Percentiles rank a stretch among this genome's conserved stretches.
phyloP scores from a whole-genome alignment of 2,797 vertebrate species.

The Prionace glauca region DNA sequence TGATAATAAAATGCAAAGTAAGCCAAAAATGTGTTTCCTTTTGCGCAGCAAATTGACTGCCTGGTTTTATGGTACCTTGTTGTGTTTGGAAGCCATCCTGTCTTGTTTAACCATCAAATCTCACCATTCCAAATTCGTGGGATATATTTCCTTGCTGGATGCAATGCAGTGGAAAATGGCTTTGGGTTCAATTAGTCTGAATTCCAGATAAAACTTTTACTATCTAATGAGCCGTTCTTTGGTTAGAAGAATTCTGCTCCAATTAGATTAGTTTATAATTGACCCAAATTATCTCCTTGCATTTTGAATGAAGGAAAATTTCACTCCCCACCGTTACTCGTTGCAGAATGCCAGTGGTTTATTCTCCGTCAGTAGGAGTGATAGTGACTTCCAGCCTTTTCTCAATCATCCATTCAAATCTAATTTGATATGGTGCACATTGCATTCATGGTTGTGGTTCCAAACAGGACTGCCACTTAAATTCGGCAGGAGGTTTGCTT shows the following conservation, averaged over 20 bases:
- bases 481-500: background rate
- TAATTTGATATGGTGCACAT: background rate
- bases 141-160: background rate
- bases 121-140: background rate
- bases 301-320: background rate
- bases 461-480: background rate
- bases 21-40: background rate
- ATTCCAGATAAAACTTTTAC: background rate
- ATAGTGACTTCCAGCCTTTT: background rate
- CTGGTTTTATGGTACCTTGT: background rate
- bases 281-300: background rate
- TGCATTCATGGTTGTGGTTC: background rate
- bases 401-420: background rate
- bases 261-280: conserved; percentile 3
- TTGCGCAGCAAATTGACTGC: no score
- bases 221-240: conserved; percentile 6
- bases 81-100: no score
- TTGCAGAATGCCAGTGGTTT: background rate
- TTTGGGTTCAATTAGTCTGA: conserved; percentile 1
- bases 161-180: conserved; percentile 16
- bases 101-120: background rate
- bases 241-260: conserved; percentile 22
- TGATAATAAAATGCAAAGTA: background rate
- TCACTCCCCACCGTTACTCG: background rate
- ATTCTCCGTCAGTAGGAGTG: background rate